These are phyloP conservation scores for Myripristis jacobus DNA, from an alignment of 2,797 vertebrate species.

Conservation along the genomic window DNA sequence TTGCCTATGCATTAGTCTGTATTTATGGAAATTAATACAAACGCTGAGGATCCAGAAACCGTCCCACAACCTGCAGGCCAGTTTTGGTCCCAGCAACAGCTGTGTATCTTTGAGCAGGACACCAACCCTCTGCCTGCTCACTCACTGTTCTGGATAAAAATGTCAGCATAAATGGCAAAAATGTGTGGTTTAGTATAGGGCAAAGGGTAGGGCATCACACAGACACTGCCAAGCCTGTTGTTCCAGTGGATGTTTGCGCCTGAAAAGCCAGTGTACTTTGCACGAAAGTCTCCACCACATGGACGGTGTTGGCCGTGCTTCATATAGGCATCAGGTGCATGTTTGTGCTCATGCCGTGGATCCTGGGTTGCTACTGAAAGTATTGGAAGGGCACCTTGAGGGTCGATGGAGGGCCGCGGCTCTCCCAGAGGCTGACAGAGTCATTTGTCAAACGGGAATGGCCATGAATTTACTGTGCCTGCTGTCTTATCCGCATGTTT, in stretches of 20 bases:
- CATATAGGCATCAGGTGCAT: constrained; percentile 37
- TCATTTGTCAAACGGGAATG: constrained; percentile 81
- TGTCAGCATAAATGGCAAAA: constrained; percentile 12
- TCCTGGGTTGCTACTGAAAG: constrained; percentile 11
- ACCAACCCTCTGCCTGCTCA: neutral
- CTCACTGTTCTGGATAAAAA: neutral
- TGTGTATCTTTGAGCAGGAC: neutral
- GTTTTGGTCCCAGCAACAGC: neutral
- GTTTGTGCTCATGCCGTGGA: constrained; percentile 45
- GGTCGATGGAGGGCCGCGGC: constrained; percentile 62
- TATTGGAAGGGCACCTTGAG: constrained; percentile 81
- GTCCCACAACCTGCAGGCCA: no score
- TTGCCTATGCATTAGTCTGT: no score
- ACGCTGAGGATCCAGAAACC: no score
- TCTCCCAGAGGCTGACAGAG: constrained; percentile 77
- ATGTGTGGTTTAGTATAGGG: no score
- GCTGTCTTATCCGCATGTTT: constrained; percentile 65
- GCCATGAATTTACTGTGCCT: constrained; percentile 69
- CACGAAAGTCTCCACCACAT: constrained; percentile 2
- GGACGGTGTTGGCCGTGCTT: constrained; percentile 38
- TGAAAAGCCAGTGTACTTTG: neutral
- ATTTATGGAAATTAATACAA: no score
- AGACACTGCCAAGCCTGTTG: neutral
- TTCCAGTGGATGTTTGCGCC: constrained; percentile 1
- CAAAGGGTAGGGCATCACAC: no score